Base-by-base conservation (phyloP, 2,113 vertebrate genomes). In the Amphilophus citrinellus region DNA sequence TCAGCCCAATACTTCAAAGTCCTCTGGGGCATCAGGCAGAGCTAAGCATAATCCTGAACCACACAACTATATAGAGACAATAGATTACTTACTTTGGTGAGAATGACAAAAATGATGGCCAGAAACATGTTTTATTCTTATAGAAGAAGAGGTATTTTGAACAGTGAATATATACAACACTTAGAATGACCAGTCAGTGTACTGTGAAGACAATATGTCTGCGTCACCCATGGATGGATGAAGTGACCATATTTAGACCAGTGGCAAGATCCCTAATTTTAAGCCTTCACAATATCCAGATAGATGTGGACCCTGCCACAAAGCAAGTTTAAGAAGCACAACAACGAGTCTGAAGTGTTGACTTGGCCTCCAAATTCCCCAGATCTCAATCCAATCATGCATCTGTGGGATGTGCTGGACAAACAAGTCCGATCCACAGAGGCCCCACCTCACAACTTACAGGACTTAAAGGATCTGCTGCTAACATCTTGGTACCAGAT, bases 1-100 rank as follows among this genome's bases (percentile, higher is more conserved):
- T 89, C 77, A 77, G 60, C 65, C 87, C 83, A 91, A 24, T 80
- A 85, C 84, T 81, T 83, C 20, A 79, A 27, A 82, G 24, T 44
- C 63, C 71, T 75, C 60, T 24, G 86, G 86, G 84, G 79, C 61
- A 59, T 77, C 44, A 78, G 84, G 66, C 66, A 85, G 47, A 77
- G 61, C 60, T 60, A 65, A 56, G 2, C 15, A 80, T 3, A 1
- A 75, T 78, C 65, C 61, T 20, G 15, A 76, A 78, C 2, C 66
- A 61, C 79, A 17, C 60, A 73, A 59, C 27, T 68, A 30, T 2
- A 65, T 24, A 61, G 4, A 77, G 60, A 32, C 32, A 9, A 14
- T 76, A 39, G 47, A 0, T 20, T 20, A 22, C 18, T 35, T 37
- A 10, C 5, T 42, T 42, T 0, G 35, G n/a, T 60, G 22, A 44